A percentile compares a stretch with the other conserved stretches of the same genome.
These are phyloP conservation scores for Cairina moschata DNA, from an alignment of 2,113 vertebrate species.

Conservation along the genomic window DNA sequence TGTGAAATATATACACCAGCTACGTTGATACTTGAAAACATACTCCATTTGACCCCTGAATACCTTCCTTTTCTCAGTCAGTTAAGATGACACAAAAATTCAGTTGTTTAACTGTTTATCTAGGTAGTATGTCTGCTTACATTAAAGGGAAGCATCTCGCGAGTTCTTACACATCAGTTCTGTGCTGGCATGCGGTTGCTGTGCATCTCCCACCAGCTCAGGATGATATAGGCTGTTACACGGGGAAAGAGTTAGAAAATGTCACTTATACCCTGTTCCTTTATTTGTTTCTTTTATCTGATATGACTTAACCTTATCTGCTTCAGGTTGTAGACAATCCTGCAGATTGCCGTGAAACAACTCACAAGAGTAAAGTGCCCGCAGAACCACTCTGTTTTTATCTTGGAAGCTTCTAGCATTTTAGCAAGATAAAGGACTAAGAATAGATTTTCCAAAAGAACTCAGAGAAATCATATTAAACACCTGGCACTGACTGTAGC, in stretches of 20 bases:
- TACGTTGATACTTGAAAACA: neutral
- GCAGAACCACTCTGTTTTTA: neutral
- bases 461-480: neutral
- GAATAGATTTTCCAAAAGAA: neutral
- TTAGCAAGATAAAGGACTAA: neutral
- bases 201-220: neutral
- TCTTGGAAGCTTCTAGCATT: neutral
- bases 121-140: neutral
- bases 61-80: neutral
- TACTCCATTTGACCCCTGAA: neutral
- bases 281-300: neutral
- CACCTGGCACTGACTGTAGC: neutral
- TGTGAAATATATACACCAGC: neutral
- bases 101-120: neutral
- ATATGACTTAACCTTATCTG: neutral
- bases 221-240: neutral
- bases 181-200: neutral
- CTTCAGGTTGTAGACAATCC: neutral
- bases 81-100: neutral
- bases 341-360: neutral
- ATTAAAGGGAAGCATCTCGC: neutral
- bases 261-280: accelerated
- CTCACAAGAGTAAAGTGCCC: neutral
- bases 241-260: neutral
- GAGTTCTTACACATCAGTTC: neutral